phyloP scores from a whole-genome alignment of 1,140 invertebrate genomes.

The Formica exsecta region DNA sequence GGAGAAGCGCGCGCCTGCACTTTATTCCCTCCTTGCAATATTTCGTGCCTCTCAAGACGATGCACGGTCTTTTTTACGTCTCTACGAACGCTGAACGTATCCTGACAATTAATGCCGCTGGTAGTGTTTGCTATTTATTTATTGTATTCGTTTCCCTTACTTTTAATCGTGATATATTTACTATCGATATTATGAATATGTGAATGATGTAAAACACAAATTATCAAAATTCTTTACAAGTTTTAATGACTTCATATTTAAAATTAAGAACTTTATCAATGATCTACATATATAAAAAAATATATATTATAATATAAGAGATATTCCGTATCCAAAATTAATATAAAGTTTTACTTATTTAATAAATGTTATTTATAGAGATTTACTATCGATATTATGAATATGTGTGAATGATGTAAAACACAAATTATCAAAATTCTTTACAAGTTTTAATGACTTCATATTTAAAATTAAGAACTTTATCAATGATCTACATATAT shows the following conservation, averaged over 20 bases:
- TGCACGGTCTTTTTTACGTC: conserved; percentile 12
- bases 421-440: not conserved
- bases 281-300: not conserved
- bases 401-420: not conserved
- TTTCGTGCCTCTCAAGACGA: conserved; percentile 61
- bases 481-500: not conserved
- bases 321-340: not conserved
- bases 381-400: not conserved
- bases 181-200: too few species aligned
- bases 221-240: not conserved
- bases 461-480: not conserved
- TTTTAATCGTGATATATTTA: not conserved
- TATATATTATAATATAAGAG: not conserved
- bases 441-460: not conserved
- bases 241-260: not conserved
- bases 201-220: not conserved
- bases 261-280: not conserved
- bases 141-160: not conserved
- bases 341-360: not conserved
- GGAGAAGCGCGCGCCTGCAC: conserved; percentile 40
- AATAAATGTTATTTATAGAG: not conserved
- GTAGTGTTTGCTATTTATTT: not conserved
- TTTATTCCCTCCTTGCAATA: conserved; percentile 67
- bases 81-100: not conserved
- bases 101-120: conserved; percentile 14